Base-by-base conservation (phyloP, 2,888 invertebrate species). In the Parasteatoda lunata region DNA sequence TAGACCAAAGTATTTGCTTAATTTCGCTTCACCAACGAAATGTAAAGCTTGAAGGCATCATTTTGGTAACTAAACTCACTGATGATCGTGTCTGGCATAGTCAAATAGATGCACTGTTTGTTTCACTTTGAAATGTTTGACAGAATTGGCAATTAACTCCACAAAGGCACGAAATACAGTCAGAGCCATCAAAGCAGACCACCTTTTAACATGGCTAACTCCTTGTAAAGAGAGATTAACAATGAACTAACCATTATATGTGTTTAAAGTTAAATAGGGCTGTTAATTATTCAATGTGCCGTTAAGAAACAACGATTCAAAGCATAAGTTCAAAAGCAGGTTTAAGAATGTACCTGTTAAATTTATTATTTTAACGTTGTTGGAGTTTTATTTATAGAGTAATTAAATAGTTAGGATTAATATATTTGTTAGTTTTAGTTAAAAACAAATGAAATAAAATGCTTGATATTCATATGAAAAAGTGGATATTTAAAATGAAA, bases 121-220 rank as follows among this genome's bases (percentile, higher is more conserved):
- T 77, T 80, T 79, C 85, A 66, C 59, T 80, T 71, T 70, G 80
- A 71, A 85, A 85, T 79, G 84, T 84, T 85, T 85, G 80, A 52
- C 85, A 85, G 85, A 48, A 80, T 76, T 51, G 75, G 76, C 85
- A 85, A 80, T 85, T 85, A 85, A 65, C 76, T 71, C 75, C 64
- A 15, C 66, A 75, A 71, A 77, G 82, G 70, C 82, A 64, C 76
- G 64, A 69, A 84, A 64, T 72, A 48, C 70, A 83, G 83, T 65
- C 65, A 77, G 71, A n/a, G 77, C 70, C 83, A 71, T 83, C 83
- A 71, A 71, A 69, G 65, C 73, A 73, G 78, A 84, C 84, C 69
- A 73, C 64, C 59, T 51, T 79, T 64, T 51, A 65, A 85, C 76
- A 85, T 76, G 70, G 70, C 48, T 54, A 51, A 47, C 64, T 69